These are phyloP conservation scores for Cirrhinus mrigala DNA, from an alignment of 2,797 vertebrate genomes.

Conservation along the genomic window DNA sequence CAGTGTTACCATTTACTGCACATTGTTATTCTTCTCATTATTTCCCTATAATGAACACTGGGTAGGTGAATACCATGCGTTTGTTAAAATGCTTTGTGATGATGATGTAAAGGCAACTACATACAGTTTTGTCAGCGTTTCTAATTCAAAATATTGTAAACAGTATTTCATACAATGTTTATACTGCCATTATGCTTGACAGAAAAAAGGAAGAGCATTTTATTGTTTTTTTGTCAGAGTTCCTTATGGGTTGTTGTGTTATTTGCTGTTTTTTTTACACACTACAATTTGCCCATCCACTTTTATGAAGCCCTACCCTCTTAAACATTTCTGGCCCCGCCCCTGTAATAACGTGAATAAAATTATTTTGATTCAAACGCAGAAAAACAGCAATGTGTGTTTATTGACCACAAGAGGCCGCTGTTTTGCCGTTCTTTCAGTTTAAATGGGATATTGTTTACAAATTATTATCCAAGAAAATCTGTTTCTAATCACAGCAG, in stretches of 20 bases:
- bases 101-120: background rate
- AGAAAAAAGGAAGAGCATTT: background rate
- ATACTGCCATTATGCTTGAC: background rate
- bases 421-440: background rate
- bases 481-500: background rate
- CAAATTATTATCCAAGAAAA: background rate
- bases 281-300: background rate
- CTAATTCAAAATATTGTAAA: background rate
- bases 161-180: background rate
- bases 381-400: background rate
- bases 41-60: no score
- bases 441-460: background rate
- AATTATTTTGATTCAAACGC: background rate
- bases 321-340: background rate
- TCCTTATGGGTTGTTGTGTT: background rate
- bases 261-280: background rate
- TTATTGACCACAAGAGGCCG: constrained; percentile 4
- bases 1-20: no score
- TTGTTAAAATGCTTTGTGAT: background rate
- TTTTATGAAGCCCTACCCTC: background rate
- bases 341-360: background rate
- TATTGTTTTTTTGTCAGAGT: background rate
- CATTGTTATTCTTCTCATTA: no score
- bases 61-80: background rate
- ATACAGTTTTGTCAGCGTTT: background rate